Evolutionary conservation across 2,113 vertebrate species (phyloP).

Genomic region (Columba janthina): DNA sequence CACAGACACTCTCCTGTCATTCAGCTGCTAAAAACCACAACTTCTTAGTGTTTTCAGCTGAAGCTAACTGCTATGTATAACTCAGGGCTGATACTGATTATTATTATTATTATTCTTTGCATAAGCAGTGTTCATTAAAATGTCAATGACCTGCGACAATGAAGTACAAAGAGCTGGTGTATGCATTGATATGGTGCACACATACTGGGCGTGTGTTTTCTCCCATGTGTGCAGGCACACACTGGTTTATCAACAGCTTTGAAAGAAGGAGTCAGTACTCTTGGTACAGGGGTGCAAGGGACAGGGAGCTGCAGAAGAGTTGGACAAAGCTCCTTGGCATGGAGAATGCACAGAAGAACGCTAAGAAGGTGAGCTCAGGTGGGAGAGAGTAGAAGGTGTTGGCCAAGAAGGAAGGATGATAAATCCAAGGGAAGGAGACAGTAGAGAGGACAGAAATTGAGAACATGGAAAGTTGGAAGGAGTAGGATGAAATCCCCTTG

Average conservation of each 20-base stretch:
- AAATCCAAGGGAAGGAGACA: not conserved
- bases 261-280: not conserved
- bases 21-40: slow-evolving; percentile 5
- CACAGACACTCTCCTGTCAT: slow-evolving; percentile 12
- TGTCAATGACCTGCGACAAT: not conserved
- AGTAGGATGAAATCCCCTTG: not conserved
- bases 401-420: not conserved
- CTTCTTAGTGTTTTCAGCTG: slow-evolving; percentile 7
- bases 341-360: not conserved
- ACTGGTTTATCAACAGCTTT: not conserved
- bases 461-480: not conserved
- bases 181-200: not conserved
- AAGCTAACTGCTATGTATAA: not conserved
- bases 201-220: not conserved
- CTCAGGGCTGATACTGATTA: not conserved
- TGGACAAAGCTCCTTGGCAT: not conserved
- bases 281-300: not conserved
- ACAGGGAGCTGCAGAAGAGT: not conserved
- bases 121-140: not conserved
- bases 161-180: not conserved
- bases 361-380: not conserved
- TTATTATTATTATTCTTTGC: not conserved
- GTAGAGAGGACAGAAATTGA: not conserved
- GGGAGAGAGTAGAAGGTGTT: not conserved
- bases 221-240: not conserved